Conservation (phyloP, 2,888 invertebrate genomes). For the Phasia obesa region DNA sequence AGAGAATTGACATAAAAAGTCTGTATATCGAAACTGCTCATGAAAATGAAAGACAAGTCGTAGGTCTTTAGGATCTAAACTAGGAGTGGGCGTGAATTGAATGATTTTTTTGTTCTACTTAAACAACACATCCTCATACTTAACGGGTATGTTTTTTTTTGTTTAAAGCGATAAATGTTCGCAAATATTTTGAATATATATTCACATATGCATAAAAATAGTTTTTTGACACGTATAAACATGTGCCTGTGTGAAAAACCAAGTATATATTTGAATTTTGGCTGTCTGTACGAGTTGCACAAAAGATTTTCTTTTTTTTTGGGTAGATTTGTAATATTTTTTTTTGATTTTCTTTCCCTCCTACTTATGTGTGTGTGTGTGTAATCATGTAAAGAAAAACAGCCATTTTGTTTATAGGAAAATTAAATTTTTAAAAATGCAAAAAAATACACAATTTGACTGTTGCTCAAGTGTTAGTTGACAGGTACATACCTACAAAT, state of each 20-base stretch:
- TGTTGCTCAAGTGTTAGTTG: conserved; percentile 4
- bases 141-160: neutral
- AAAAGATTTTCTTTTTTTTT: neutral
- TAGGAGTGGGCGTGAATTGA: conserved; percentile 14
- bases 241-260: neutral
- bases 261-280: neutral
- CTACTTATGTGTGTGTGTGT: neutral
- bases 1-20: neutral
- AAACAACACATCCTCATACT: no score
- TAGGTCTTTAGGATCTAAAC: neutral
- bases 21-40: neutral
- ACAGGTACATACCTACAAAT: neutral
- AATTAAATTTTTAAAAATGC: conserved; percentile 40
- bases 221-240: neutral
- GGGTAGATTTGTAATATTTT: no score
- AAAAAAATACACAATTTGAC: conserved; percentile 15
- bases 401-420: conserved; percentile 44
- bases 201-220: neutral
- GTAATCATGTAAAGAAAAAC: neutral
- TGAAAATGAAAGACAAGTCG: conserved; percentile 40
- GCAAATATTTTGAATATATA: conserved; percentile 40
- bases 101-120: no score
- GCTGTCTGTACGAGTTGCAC: neutral
- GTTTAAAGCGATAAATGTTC: neutral
- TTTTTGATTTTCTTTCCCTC: neutral